Conservation (phyloP, 2,113 vertebrate genomes). For the Parotia lawesii region DNA sequence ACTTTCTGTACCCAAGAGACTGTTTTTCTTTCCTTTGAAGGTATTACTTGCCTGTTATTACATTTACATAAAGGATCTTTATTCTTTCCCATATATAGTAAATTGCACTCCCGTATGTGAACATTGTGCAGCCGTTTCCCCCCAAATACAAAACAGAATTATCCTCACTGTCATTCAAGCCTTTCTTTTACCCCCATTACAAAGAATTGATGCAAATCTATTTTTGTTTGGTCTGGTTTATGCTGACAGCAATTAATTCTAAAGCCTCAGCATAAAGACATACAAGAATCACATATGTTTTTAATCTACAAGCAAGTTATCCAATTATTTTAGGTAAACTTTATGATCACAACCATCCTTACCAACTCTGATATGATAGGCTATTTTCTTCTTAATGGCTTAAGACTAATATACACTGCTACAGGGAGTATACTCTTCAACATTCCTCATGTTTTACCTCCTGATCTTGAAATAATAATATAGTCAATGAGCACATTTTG, state of each 20-base stretch:
- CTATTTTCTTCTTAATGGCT: slow-evolving; percentile 49
- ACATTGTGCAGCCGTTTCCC: background rate
- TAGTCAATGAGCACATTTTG: slow-evolving; percentile 27
- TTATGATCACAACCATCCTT: slow-evolving; percentile 66
- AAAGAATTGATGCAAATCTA: slow-evolving; percentile 55
- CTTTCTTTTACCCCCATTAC: background rate
- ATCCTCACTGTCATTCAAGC: slow-evolving; percentile 27
- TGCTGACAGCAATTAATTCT: slow-evolving; percentile 66
- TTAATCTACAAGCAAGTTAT: slow-evolving; percentile 65
- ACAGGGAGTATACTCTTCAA: slow-evolving; percentile 16
- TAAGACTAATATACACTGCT: slow-evolving; percentile 23
- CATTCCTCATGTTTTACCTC: slow-evolving; percentile 36
- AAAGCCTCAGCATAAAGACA: slow-evolving; percentile 50
- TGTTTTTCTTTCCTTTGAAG: slow-evolving; percentile 34
- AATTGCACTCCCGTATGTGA: slow-evolving; percentile 7
- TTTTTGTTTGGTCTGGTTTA: slow-evolving; percentile 63
- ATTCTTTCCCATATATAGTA: slow-evolving; percentile 59
- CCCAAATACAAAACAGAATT: slow-evolving; percentile 31
- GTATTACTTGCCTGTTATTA: slow-evolving; percentile 42
- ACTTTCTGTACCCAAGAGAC: slow-evolving; percentile 5
- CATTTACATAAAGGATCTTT: slow-evolving; percentile 42
- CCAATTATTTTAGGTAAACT: slow-evolving; percentile 70
- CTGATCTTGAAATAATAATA: slow-evolving; percentile 53
- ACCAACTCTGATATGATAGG: slow-evolving; percentile 44
- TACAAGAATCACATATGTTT: slow-evolving; percentile 56